Evolutionary conservation across 2,797 vertebrate species (phyloP), one percentile per base, ranked within the genome.

Genomic region (Sorex maritimensis): DNA sequence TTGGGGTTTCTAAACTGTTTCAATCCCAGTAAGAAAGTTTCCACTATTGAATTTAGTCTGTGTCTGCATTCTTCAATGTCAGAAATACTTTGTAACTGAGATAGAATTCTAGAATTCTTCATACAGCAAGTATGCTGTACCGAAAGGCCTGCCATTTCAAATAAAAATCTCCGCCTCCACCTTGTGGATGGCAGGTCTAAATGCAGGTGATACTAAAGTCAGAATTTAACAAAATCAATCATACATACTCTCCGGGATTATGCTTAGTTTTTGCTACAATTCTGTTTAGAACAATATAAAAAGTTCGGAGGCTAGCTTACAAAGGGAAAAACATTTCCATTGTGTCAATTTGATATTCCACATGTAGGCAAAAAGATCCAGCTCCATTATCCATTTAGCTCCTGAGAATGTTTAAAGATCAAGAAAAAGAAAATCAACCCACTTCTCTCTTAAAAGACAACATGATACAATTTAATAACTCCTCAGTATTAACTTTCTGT

Each of bases 81-180:
- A 69, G 17, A 94, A 88, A 19, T 4, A 23, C 1, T 4, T 2
- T 26, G n/a, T 11, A 34, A 34, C 34, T 34, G 34, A 34, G 34
- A 34, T 34, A 34, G 34, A 34, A 34, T 34, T 34, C 34, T 34
- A 34, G 34, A 34, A 34, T 34, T 34, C 34, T 34, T 34, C 34
- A 34, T 34, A 34, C 34, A 34, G 34, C 34, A 34, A 34, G 34
- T 34, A 3, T 7, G 5, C 3, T 44, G 46, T 1, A 13, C 49
- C 19, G 0, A 17, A 65, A 0, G 63, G 23, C 19, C 3, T 30
- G 1, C 63, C 26, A 5, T 14, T 80, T 94, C 81, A 90, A 65
- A 63, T 30, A 17, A 90, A 74, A 83, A 52, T 38, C 91, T 96
- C 90, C 95, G 81, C 77, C 71, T 69, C 96, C 96, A 90, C 88